phyloP scores from a whole-genome alignment of 1,140 invertebrate genomes.

The Lysiphlebus fabarum region DNA sequence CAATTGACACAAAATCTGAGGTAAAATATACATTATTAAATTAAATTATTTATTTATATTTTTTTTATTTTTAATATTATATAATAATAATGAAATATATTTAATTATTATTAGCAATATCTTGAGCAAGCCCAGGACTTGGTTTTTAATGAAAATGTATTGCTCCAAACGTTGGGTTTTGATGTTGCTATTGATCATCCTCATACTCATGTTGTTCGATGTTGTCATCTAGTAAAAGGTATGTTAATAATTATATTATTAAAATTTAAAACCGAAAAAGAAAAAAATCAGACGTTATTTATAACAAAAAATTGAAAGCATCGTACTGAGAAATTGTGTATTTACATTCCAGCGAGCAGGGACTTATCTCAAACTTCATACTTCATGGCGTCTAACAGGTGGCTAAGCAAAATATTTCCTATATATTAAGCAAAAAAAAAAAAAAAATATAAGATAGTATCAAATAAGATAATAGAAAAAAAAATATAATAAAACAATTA shows the following conservation, averaged over 20 bases:
- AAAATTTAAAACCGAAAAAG: too few species aligned
- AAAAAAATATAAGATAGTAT: too few species aligned
- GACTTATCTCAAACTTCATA: slow-evolving; percentile 96
- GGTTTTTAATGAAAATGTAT: slow-evolving; percentile 92
- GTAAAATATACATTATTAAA: slow-evolving; percentile 41
- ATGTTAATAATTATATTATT: slow-evolving; percentile 20
- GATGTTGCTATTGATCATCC: slow-evolving; percentile 96
- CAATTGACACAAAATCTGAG: slow-evolving; percentile 69
- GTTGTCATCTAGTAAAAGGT: slow-evolving; percentile 93
- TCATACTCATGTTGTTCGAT: slow-evolving; percentile 92
- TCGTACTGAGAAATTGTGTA: too few species aligned
- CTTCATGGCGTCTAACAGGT: slow-evolving; percentile 96
- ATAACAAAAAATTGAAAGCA: too few species aligned
- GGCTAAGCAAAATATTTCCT: slow-evolving; percentile 33
- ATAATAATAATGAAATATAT: too few species aligned
- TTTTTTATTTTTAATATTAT: slow-evolving; percentile 1
- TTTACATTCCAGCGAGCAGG: slow-evolving; percentile 74
- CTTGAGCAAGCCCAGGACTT: slow-evolving; percentile 81
- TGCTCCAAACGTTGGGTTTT: slow-evolving; percentile 94
- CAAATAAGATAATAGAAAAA: too few species aligned
- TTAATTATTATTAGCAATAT: slow-evolving; percentile 61
- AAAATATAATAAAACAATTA: background rate
- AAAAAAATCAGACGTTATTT: too few species aligned
- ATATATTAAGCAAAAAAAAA: slow-evolving; percentile 9
- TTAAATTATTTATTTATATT: slow-evolving; percentile 6